A percentile compares a stretch with the other conserved stretches of the same genome.
Evolutionary conservation across 2,888 invertebrate genomes (phyloP).

Genomic region (Vesta saturnalis): DNA sequence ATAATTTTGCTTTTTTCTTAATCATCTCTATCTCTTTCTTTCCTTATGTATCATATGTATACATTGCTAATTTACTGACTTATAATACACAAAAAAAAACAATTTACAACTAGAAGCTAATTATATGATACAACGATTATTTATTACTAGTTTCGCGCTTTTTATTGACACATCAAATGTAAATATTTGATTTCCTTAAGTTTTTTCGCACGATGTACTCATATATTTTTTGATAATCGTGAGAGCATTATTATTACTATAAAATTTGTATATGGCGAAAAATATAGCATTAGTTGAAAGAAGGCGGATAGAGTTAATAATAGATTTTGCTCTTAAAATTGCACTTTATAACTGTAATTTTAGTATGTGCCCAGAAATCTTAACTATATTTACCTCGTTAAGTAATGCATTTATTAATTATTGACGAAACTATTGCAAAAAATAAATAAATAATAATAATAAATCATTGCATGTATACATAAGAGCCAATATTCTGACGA

Average conservation of each 20-base stretch:
- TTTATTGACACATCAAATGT: slow-evolving; percentile 23
- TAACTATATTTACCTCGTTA: not conserved
- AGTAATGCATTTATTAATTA: too few relatives aligned
- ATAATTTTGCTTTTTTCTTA: slow-evolving; percentile 35
- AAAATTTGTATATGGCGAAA: not conserved
- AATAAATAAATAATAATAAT: too few relatives aligned
- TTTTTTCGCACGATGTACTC: slow-evolving; percentile 2
- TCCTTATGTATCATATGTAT: slow-evolving; percentile 13
- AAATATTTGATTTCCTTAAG: slow-evolving; percentile 30
- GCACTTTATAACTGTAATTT: slow-evolving; percentile 13
- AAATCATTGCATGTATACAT: not conserved
- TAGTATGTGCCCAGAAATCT: not conserved
- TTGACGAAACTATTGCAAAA: too few relatives aligned
- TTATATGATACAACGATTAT: slow-evolving; percentile 20
- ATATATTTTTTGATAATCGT: slow-evolving; percentile 12
- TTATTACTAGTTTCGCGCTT: slow-evolving; percentile 15
- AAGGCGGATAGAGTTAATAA: slow-evolving; percentile 4
- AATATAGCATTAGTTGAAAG: not conserved
- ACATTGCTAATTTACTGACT: slow-evolving; percentile 34
- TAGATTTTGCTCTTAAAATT: slow-evolving; percentile 9
- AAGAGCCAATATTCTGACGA: not conserved
- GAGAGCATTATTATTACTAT: slow-evolving; percentile 5
- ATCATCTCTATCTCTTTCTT: not conserved
- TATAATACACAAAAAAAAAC: slow-evolving; percentile 28
- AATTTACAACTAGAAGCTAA: slow-evolving; percentile 30